phyloP scores from a whole-genome alignment of 2,797 vertebrate species.

The Benthosema pterotum region DNA sequence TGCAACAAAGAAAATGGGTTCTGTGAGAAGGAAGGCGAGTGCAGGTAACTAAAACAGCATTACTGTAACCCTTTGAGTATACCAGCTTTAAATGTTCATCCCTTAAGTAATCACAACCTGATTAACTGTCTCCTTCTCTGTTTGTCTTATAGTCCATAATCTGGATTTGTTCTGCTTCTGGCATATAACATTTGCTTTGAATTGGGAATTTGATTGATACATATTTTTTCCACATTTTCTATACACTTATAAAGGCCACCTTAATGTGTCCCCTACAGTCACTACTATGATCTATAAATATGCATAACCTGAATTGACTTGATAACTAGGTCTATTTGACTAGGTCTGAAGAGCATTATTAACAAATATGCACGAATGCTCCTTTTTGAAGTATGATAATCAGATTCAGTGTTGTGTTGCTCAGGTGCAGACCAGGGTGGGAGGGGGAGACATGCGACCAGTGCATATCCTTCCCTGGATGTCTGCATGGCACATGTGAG shows the following conservation, averaged over 20 bases:
- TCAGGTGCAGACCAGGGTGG: conserved; percentile 93
- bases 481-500: conserved; percentile 86
- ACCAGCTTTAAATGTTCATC: conserved; percentile 18
- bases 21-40: conserved; percentile 87
- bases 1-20: conserved; percentile 88
- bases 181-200: conserved; percentile 23
- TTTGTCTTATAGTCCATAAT: not conserved
- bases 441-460: conserved; percentile 86
- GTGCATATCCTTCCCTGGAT: conserved; percentile 88
- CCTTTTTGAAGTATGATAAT: conserved; percentile 42
- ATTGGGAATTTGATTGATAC: no score
- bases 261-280: no score
- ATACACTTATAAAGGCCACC: no score
- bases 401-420: conserved; percentile 22
- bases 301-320: no score
- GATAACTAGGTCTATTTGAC: no score
- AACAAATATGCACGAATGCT: not conserved
- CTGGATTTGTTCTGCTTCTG: not conserved
- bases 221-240: no score
- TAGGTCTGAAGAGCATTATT: no score
- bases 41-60: conserved; percentile 82
- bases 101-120: conserved; percentile 10
- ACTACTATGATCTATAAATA: no score
- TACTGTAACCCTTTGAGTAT: not conserved
- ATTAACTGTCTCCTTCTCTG: conserved; percentile 14